These are phyloP conservation scores for Exocentrus adspersus DNA, from an alignment of 2,888 invertebrate species.

Conservation along the genomic window DNA sequence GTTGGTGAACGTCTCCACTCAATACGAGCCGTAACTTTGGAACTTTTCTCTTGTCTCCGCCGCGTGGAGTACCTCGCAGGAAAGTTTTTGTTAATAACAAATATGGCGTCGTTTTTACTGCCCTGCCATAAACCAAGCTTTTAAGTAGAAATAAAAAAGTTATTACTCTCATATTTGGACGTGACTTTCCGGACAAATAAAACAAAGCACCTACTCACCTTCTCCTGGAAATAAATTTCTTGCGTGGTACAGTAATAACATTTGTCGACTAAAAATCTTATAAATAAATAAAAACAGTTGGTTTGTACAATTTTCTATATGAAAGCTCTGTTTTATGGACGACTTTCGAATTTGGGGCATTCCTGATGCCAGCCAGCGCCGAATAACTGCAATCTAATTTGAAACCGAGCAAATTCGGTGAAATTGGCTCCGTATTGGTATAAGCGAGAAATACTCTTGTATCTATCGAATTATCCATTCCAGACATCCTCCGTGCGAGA, in stretches of 20 bases:
- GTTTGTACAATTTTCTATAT: too few species aligned
- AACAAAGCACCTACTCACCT: too few species aligned
- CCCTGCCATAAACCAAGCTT: not conserved
- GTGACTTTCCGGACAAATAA: too few species aligned
- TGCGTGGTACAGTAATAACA: too few species aligned
- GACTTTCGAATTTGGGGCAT: too few species aligned
- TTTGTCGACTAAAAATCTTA: too few species aligned
- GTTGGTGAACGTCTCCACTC: not conserved
- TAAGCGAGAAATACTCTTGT: not conserved
- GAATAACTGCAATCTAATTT: not conserved
- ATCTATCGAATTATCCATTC: not conserved
- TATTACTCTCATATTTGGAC: too few species aligned
- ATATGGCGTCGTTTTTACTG: conserved; percentile 5
- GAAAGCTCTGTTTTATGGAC: too few species aligned
- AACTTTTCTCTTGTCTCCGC: not conserved
- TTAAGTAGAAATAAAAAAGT: too few species aligned
- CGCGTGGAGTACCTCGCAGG: not conserved
- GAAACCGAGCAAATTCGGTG: not conserved
- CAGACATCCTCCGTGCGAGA: not conserved
- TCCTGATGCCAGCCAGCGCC: too few species aligned
- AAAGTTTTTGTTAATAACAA: not conserved
- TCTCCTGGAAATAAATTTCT: too few species aligned
- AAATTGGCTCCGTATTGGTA: not conserved
- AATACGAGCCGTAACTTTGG: not conserved
- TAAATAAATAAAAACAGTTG: too few species aligned